Conservation (phyloP, 2,888 invertebrate genomes). For the Euphydryas editha region DNA sequence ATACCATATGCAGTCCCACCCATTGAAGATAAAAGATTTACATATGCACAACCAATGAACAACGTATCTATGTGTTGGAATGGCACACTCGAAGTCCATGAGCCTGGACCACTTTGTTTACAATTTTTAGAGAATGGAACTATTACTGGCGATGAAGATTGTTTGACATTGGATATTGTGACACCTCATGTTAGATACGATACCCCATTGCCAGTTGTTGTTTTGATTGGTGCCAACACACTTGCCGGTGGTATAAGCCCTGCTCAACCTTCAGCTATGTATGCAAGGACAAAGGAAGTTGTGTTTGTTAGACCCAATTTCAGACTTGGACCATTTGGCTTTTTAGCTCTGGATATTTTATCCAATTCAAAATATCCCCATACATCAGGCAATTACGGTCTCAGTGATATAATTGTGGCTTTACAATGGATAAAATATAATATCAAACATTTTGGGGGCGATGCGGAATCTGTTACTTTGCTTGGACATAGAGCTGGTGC, state of each 20-base stretch:
- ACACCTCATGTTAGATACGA: constrained; percentile 92
- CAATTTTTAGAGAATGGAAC: constrained; percentile 88
- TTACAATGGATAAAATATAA: constrained; percentile 92
- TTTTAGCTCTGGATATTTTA: constrained; percentile 89
- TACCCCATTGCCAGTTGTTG: constrained; percentile 91
- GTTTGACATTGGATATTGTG: constrained; percentile 91
- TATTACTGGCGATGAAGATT: constrained; percentile 90
- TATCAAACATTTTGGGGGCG: constrained; percentile 93
- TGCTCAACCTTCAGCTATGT: constrained; percentile 88
- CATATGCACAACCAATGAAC: constrained; percentile 86
- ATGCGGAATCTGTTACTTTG: constrained; percentile 89
- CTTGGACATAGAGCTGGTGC: constrained; percentile 94
- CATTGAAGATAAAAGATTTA: constrained; percentile 86
- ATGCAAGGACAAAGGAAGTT: constrained; percentile 90
- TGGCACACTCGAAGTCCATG: constrained; percentile 87
- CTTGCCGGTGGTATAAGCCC: constrained; percentile 91
- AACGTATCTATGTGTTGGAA: constrained; percentile 91
- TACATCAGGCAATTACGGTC: constrained; percentile 93
- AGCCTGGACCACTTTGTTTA: constrained; percentile 86
- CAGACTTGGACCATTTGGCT: constrained; percentile 91
- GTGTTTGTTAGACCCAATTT: constrained; percentile 95
- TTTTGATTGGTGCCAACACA: constrained; percentile 91
- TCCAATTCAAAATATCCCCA: constrained; percentile 88
- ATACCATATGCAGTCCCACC: constrained; percentile 92
- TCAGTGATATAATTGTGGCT: constrained; percentile 90